phyloP scores from a whole-genome alignment of 2,797 vertebrate species.

The Cebuella pygmaea region DNA sequence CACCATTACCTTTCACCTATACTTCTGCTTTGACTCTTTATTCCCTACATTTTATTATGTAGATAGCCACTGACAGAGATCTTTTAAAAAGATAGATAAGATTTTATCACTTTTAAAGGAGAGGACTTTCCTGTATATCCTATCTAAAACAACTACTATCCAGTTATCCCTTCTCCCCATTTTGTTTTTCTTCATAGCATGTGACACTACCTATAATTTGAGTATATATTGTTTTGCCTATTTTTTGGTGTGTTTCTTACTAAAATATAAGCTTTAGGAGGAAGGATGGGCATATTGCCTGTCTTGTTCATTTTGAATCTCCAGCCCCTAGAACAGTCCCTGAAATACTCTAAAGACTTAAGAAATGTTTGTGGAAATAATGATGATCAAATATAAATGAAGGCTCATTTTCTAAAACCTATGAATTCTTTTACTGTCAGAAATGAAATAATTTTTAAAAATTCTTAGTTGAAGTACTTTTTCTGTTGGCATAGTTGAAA shows the following conservation, averaged over 20 bases:
- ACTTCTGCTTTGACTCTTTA: conserved; percentile 11
- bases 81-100: conserved; percentile 27
- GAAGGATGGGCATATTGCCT: not conserved
- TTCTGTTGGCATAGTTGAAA: conserved; percentile 36
- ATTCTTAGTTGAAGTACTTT: conserved; percentile 25
- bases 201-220: conserved; percentile 7
- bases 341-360: conserved; percentile 5
- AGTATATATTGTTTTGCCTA: conserved; percentile 28
- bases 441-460: conserved; percentile 18
- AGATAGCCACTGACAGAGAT: not conserved
- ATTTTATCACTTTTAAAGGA: conserved; percentile 9
- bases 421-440: conserved; percentile 33
- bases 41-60: conserved; percentile 2
- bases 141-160: not conserved
- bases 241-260: conserved; percentile 25
- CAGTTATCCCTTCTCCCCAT: not conserved
- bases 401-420: not conserved
- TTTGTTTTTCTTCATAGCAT: conserved; percentile 24
- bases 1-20: not conserved
- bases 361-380: conserved; percentile 47
- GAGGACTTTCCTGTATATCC: not conserved
- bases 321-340: not conserved
- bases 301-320: not conserved
- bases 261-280: conserved; percentile 32
- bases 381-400: not conserved